Evolutionary conservation across 2,113 vertebrate genomes (phyloP), one percentile per base, ranked within the genome.

Genomic region (Oncorhynchus nerka): DNA sequence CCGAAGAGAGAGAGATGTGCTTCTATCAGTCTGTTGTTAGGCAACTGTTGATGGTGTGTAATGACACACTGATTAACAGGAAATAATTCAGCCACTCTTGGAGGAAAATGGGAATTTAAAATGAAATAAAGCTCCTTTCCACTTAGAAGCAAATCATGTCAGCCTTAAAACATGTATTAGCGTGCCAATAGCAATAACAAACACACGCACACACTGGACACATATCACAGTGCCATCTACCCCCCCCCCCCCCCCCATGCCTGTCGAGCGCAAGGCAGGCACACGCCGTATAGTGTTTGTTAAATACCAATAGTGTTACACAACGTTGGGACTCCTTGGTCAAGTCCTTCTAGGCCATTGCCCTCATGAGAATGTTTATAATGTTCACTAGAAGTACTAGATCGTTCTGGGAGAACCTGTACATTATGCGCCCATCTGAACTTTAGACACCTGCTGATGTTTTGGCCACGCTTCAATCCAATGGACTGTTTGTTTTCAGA

Each of bases 371-470:
- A 51, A 75, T 85, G 86, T 89, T 89, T 86, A 87, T 82, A 76
- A 81, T 75, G 79, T 89, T 68, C 78, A 19, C 89, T 86, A 87
- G 87, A 82, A 84, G 80, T 72, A 65, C 39, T 22, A 24, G 76
- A 79, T 77, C 76, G 87, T 80, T 83, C 83, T 75, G 61, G 71
- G 71, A 73, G 51, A 20, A 86, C 84, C 81, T 89, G 83, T 87
- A 83, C 71, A 81, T 59, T 69, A 74, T 84, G 78, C 82, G 78
- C 68, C 71, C 15, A 82, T 83, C 59, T 88, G 79, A 85, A 85
- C 85, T 88, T 89, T 77, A 83, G 87, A 89, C 85, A 88, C 85
- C 82, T 86, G 84, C 83, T 84, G 75, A 71, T 83, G 67, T 73
- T 75, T 80, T 4, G 79, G 78, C 61, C 76, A 79, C 76, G 71